Base-by-base conservation (phyloP, 37 sponge, comb jelly and placozoan genomes). In the Trichoplax adhaerens region DNA sequence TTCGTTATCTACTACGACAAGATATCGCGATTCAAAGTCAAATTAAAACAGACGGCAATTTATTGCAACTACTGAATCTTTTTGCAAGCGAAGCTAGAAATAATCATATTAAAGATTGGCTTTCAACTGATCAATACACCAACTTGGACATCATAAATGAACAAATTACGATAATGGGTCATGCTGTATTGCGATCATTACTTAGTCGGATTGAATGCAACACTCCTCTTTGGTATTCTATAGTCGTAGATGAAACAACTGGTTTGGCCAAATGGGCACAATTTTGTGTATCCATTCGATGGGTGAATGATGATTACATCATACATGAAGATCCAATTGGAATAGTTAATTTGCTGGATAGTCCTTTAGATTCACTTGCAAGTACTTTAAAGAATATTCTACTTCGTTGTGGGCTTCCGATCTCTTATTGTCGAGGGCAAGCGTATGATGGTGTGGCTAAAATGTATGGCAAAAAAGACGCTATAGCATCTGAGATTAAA, bases 1-100 rank as follows among this genome's bases (percentile, higher is more conserved):
- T 83, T 52, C 60, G 56, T 10, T 82, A 70, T 52, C 83, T 82
- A 55, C 29, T 58, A 50, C 74, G 74, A 12, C 83, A 83, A 55
- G 83, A 76, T 29, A 68, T 72, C 70, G 83, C 83, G 46, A 29
- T 82, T 47, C 55, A 74, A 69, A 79, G 83, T 6, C 79, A 83
- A 76, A 55, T 62, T 49, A 76, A 78, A 68, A 56, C 64, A 12
- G 83, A 83, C 70, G 79, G 79, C 12, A 78, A 83, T 60, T 66
- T 83, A 47, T 56, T 56, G 4, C 82, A 81, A 55, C 72, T 76
- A 10, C 60, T 76, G 60, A 61, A 8, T 47, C 64, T 68, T 29
- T 29, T 29, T 29, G 29, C 29, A 29, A 29, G 29, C 29, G 29
- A 29, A 29, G 82, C 72, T n/a, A 58, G 60, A 46, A 76, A 77